Conservation (phyloP, 2,797 vertebrate species). For the Lindbergichthys nudifrons region DNA sequence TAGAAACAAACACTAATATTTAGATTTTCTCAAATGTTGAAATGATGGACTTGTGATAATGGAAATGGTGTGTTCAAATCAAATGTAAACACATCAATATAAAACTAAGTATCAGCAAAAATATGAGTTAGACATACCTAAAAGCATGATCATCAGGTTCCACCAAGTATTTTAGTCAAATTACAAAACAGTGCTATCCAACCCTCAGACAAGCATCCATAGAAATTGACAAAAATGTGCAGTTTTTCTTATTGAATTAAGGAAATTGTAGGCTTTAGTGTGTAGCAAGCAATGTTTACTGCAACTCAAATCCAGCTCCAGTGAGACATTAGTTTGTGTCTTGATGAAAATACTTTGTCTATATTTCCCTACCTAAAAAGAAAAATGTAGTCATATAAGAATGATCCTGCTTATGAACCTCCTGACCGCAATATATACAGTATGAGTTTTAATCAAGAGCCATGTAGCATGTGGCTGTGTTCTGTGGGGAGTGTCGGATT, state of each 20-base stretch:
- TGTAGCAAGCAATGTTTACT: background rate
- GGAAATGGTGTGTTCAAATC: background rate
- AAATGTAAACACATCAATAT: background rate
- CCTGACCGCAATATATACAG: conserved; percentile 1
- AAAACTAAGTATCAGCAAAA: background rate
- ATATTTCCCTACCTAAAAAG: background rate
- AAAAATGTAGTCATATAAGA: no score
- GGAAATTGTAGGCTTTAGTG: background rate
- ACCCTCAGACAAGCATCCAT: conserved; percentile 4
- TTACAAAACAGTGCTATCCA: background rate
- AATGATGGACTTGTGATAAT: background rate
- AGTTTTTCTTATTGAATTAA: background rate
- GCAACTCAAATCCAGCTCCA: background rate
- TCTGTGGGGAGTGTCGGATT: conserved; percentile 11
- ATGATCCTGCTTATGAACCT: conserved; percentile 10
- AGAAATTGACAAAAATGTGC: background rate
- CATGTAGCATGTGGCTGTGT: background rate
- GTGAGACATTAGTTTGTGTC: background rate
- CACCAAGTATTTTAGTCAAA: background rate
- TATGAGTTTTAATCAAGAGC: background rate
- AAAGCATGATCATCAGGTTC: background rate
- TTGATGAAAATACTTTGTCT: background rate
- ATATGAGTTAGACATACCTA: background rate
- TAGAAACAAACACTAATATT: background rate
- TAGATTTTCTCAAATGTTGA: background rate